These are phyloP conservation scores for Illadopsis cleaveri DNA, from an alignment of 2,113 vertebrate genomes.

Conservation along the genomic window DNA sequence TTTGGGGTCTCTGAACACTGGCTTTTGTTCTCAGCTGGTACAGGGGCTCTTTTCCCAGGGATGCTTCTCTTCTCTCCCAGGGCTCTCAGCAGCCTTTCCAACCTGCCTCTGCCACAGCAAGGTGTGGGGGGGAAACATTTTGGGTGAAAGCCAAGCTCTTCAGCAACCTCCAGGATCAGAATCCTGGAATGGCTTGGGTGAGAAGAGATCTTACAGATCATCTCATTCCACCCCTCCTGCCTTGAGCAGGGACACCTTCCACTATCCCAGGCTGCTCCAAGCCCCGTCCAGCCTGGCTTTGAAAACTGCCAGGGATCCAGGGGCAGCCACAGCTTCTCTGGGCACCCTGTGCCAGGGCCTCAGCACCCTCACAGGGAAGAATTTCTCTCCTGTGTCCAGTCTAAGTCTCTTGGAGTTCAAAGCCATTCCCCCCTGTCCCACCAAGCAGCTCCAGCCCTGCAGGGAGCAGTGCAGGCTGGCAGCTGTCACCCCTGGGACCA, in stretches of 20 bases:
- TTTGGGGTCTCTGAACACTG: neutral
- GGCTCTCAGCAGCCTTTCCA: neutral
- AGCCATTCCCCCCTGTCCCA: neutral
- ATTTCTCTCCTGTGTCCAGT: neutral
- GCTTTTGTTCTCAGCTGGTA: neutral
- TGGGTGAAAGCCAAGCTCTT: neutral
- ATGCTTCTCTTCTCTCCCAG: neutral
- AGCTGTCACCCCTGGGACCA: accelerated
- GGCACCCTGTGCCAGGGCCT: neutral
- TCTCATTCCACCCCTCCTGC: neutral
- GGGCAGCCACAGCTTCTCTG: neutral
- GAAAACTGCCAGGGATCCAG: neutral
- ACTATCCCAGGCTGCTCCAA: accelerated
- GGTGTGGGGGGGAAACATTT: accelerated
- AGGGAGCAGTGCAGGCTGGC: accelerated
- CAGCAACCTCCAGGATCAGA: neutral
- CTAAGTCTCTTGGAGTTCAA: neutral
- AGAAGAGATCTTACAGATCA: neutral
- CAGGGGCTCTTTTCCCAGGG: neutral
- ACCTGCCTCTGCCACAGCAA: neutral
- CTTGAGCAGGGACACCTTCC: neutral
- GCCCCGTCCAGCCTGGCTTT: accelerated
- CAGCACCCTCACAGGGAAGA: accelerated
- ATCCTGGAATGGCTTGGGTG: neutral
- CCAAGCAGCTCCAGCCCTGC: neutral